These are phyloP conservation scores for Ornithoptera priamus DNA, from an alignment of 2,888 invertebrate genomes.

Conservation along the genomic window DNA sequence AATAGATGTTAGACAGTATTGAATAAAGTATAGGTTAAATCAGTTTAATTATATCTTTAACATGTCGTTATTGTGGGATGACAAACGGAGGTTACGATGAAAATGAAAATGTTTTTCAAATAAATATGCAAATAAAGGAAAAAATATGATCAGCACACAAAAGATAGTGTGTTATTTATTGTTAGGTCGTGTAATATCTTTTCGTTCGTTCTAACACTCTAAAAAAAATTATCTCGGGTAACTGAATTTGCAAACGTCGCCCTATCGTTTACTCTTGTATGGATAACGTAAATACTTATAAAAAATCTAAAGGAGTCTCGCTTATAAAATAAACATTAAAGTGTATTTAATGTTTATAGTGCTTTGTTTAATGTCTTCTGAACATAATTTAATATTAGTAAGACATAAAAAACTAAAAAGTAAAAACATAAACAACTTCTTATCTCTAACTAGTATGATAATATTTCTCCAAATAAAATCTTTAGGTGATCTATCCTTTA, in stretches of 20 bases:
- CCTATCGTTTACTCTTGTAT: slow-evolving; percentile 15
- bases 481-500: too few species aligned
- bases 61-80: too few species aligned
- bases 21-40: too few species aligned
- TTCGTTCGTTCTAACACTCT: slow-evolving; percentile 4
- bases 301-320: not conserved
- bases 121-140: not conserved
- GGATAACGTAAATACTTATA: slow-evolving; percentile 8
- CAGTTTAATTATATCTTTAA: too few species aligned
- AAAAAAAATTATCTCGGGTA: slow-evolving; percentile 13
- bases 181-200: slow-evolving; percentile 18
- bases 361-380: not conserved
- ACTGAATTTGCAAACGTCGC: slow-evolving; percentile 10
- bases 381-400: not conserved
- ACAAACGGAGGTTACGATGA: too few species aligned
- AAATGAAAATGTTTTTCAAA: not conserved
- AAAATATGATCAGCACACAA: slow-evolving; percentile 1
- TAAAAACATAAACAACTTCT: too few species aligned
- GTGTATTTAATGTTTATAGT: not conserved
- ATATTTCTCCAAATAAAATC: too few species aligned
- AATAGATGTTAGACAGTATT: too few species aligned
- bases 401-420: too few species aligned
- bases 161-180: slow-evolving; percentile 22
- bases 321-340: not conserved
- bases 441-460: too few species aligned